Conservation (phyloP, 1,140 invertebrate species). For the Brachystomella parvula region DNA sequence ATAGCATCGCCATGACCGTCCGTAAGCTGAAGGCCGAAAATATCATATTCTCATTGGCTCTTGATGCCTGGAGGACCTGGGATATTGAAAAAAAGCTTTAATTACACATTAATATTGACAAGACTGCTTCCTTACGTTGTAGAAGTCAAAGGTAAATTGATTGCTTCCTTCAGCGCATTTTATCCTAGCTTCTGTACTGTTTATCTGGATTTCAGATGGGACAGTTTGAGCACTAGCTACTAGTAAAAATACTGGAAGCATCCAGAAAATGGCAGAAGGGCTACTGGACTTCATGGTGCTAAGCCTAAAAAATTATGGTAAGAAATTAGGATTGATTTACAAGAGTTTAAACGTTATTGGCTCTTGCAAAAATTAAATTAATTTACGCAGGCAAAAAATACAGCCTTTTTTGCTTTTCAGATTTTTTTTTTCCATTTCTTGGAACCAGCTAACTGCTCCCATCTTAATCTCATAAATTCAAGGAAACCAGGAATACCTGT, state of each 20-base stretch:
- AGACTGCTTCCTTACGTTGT: neutral
- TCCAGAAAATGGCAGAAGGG: too few relatives aligned
- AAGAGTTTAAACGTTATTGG: too few relatives aligned
- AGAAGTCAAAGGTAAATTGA: neutral
- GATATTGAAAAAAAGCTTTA: neutral
- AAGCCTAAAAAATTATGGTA: too few relatives aligned
- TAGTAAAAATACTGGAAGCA: too few relatives aligned
- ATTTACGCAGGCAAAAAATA: neutral
- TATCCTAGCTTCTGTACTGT: neutral
- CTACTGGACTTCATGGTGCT: too few relatives aligned
- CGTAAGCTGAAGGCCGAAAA: constrained; percentile 21
- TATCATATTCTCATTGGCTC: constrained; percentile 10
- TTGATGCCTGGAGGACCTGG: neutral
- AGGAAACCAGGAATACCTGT: too few relatives aligned
- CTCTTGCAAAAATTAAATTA: neutral
- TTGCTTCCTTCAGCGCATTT: neutral
- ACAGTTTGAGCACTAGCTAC: too few relatives aligned
- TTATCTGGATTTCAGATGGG: too few relatives aligned
- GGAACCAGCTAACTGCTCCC: too few relatives aligned
- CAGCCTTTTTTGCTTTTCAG: neutral
- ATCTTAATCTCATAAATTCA: too few relatives aligned
- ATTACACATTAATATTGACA: neutral
- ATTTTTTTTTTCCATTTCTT: neutral
- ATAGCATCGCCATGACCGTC: constrained; percentile 18
- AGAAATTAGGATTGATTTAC: too few relatives aligned